These are phyloP conservation scores for Mobula birostris DNA, from an alignment of 2,113 vertebrate species.

Conservation along the genomic window DNA sequence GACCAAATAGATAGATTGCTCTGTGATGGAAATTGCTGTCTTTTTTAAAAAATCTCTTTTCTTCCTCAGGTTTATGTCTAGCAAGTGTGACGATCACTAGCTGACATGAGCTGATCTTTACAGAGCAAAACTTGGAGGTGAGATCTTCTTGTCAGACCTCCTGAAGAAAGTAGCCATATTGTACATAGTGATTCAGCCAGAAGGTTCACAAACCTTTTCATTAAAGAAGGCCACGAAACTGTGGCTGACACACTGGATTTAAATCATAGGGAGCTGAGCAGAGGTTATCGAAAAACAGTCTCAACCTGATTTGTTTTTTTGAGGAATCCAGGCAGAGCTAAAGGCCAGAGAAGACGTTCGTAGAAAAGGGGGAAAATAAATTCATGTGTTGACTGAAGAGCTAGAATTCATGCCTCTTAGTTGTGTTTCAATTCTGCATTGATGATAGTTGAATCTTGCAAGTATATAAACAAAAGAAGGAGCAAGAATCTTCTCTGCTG, in stretches of 20 bases:
- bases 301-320: background rate
- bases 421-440: background rate
- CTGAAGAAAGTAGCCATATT: no score
- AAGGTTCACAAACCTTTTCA: no score
- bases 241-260: background rate
- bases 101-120: no score
- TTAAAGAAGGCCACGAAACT: no score
- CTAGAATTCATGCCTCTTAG: background rate
- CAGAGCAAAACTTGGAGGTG: no score
- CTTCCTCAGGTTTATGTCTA: no score
- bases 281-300: background rate
- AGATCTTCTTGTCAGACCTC: no score
- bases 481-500: constrained; percentile 55
- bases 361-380: background rate
- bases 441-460: constrained; percentile 41
- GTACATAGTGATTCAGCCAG: no score
- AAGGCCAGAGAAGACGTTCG: background rate
- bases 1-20: no score
- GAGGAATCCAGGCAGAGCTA: background rate
- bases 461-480: constrained; percentile 48
- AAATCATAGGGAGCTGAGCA: background rate
- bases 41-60: background rate
- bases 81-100: no score
- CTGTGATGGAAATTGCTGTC: background rate
- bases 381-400: background rate